Base-by-base conservation (phyloP, 2,888 invertebrate genomes). In the Lymantria dispar region DNA sequence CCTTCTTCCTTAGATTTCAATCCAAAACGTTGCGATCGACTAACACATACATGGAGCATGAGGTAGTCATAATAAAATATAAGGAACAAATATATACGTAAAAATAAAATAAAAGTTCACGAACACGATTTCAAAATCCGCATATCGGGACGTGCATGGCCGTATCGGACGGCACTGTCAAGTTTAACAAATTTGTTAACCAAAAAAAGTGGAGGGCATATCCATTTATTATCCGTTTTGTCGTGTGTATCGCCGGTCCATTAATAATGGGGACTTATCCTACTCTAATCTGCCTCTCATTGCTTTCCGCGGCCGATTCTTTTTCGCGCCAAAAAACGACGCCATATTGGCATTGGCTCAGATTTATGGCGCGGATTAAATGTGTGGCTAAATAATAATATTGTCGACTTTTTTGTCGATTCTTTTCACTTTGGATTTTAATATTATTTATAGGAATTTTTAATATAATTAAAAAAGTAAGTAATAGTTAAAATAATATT, bases 191-290 rank as follows among this genome's bases (percentile, higher is more conserved):
- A 67, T 67, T 68, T 68, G 67, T 68, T 62, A 51, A 54, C 61
- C 60, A 72, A 70, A 76, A 72, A 72, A 68, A 62, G 61, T 53
- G 63, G 57, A 62, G 69, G 64, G 61, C 69, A 70, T 73, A 75
- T 70, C 82, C 87, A 87, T 88, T 82, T 78, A 75, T 84, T 86
- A 87, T 85, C 83, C 87, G 75, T 79, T 76, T 73, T 76, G 80
- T 79, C 80, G 78, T 79, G 83, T 87, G 82, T 87, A 87, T 83
- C 86, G 80, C 79, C 62, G 84, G 80, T 89, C 88, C 89, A 91
- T 91, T 91, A 91, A 91, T 91, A 91, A 89, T 81, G 59, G 52
- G 75, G 84, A 80, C 82, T 89, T 88, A 88, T 87, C 88, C 85
- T 65, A 64, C 72, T 78, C 87, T 90, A 89, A 90, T 90, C 89